These are phyloP conservation scores for Neuroterus valhalla DNA, from an alignment of 1,140 invertebrate genomes.

Conservation along the genomic window DNA sequence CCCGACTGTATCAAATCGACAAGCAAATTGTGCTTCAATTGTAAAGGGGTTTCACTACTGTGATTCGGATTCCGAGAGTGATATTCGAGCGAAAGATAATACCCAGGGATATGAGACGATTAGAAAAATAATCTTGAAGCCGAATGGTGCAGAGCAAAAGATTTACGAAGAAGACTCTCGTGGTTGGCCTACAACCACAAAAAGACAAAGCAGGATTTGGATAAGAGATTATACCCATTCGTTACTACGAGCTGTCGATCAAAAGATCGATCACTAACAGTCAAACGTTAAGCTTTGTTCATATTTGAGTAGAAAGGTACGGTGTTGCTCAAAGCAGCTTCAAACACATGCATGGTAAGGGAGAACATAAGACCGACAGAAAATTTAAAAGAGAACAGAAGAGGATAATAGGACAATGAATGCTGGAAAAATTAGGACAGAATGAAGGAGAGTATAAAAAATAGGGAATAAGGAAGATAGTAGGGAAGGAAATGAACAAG, in stretches of 20 bases:
- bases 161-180: conserved; percentile 29
- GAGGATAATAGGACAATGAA: too few relatives aligned
- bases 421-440: too few relatives aligned
- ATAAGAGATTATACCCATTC: conserved; percentile 58
- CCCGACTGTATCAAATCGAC: neutral
- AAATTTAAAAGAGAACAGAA: too few relatives aligned
- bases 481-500: too few relatives aligned
- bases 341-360: too few relatives aligned
- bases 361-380: too few relatives aligned
- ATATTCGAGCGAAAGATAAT: conserved; percentile 23
- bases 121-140: conserved; percentile 24
- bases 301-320: conserved; percentile 36
- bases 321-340: too few relatives aligned
- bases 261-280: conserved; percentile 56
- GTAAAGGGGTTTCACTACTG: neutral
- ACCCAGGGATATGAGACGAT: conserved; percentile 13
- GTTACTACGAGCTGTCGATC: conserved; percentile 60
- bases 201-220: conserved; percentile 37
- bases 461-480: too few relatives aligned
- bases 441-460: too few relatives aligned
- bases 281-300: conserved; percentile 47
- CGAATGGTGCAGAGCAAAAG: conserved; percentile 19
- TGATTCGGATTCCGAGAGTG: conserved; percentile 6
- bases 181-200: conserved; percentile 1
- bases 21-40: conserved; percentile 5